Base-by-base conservation (phyloP, 2,113 vertebrate genomes). In the Corydoras maculifer region DNA sequence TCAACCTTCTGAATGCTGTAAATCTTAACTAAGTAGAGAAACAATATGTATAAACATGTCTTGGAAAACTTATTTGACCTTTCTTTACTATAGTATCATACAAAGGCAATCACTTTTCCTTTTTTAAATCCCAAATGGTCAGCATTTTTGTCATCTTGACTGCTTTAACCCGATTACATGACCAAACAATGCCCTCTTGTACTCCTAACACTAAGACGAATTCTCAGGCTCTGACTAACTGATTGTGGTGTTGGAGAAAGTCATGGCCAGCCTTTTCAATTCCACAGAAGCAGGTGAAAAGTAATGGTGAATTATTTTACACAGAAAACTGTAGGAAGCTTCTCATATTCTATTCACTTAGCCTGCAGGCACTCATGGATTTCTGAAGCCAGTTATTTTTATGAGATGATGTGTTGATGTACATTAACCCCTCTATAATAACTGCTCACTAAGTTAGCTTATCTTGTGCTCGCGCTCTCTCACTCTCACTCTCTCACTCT, bases 231-330 rank as follows among this genome's bases (percentile, higher is more conserved):
- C 70, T 65, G 65, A 65, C 54, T 75, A 68, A 75, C 64, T 62
- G 62, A 65, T 68, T 63, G 76, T 74, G 69, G 65, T 50, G 48
- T 55, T 8, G 30, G 31, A 67, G 68, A 66, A 75, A 72, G 64
- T 69, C 68, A 78, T 70, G 77, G 69, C 75, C 32, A 53, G 61
- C 32, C 60, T 12, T 75, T 31, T 74, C 55, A 61, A 78, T 72
- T 75, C 55, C 58, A 55, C 18, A 14, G 61, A 25, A 75, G 69
- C 77, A 78, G 77, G 73, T 78, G 77, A 66, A 57, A 51, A 25
- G 77, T 68, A 75, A 78, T 72, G 73, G 69, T 75, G 65, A 72
- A 75, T 78, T 78, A 78, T 68, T 72, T 48, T 60, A 43, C 50
- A 62, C 50, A 62, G 58, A 68, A 29, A 68, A 72, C 60, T 72